phyloP scores from a whole-genome alignment of 2,797 vertebrate genomes.

The Eupleurogrammus muticus region DNA sequence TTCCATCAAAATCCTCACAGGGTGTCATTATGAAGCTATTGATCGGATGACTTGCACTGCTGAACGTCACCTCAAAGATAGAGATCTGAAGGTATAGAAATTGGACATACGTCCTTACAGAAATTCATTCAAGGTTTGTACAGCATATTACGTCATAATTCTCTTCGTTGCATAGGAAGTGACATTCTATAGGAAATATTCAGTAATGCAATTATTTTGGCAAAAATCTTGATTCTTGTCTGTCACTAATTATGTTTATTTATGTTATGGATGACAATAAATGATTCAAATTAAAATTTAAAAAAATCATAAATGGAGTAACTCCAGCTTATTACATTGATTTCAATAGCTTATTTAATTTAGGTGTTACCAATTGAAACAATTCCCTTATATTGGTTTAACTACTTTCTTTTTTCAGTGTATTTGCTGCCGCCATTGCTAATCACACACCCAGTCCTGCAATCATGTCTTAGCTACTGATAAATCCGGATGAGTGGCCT shows the following conservation, averaged over 20 bases:
- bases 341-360: too few species aligned
- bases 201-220: not conserved
- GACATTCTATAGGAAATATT: slow-evolving; percentile 1
- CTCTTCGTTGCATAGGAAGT: not conserved
- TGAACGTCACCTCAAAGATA: slow-evolving; percentile 59
- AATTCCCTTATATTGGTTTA: too few species aligned
- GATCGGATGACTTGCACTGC: slow-evolving; percentile 53
- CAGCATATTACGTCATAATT: not conserved
- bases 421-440: too few species aligned
- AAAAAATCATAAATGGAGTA: too few species aligned
- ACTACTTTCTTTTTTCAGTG: too few species aligned
- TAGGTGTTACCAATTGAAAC: too few species aligned
- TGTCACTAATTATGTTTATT: too few species aligned
- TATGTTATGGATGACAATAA: too few species aligned
- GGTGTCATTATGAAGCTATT: slow-evolving; percentile 68
- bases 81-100: slow-evolving; percentile 21
- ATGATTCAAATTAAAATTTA: too few species aligned
- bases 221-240: not conserved
- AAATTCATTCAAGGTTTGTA: not conserved
- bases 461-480: not conserved
- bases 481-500: too few species aligned
- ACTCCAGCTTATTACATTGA: too few species aligned
- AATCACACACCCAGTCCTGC: not conserved
- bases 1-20: slow-evolving; percentile 63
- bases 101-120: slow-evolving; percentile 1